Base-by-base conservation (phyloP, 2,888 invertebrate species). In the Tineola bisselliella region DNA sequence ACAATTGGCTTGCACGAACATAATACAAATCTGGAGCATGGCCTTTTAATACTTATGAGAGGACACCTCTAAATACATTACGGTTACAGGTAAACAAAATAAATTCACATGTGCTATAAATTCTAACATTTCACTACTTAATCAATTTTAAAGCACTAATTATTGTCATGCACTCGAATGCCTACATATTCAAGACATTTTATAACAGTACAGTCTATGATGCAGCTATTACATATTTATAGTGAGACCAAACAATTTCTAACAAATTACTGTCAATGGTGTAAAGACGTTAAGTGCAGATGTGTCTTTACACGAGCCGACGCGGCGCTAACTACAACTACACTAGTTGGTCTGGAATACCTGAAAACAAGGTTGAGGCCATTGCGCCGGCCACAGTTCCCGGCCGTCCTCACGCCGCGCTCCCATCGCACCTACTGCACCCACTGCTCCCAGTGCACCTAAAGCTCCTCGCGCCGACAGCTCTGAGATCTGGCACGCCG, bases 401-500 rank as follows among this genome's bases (percentile, higher is more conserved):
- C 73, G 38, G 38, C 38, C 38, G 8, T 15, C 48, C 48, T 18
- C 48, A 15, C 62, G 72, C 71, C 4, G 74, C 65, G 38, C 10
- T 44, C 44, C 44, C 3, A 44, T 44, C 25, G 38, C 3, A 4
- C 11, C 10, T 10, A 38, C 6, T 10, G 38, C 38, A 65, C 73
- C n/a, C 3, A 76, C n/a, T n/a, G n/a, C n/a, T 10, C 11, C 10
- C 38, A 38, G 38, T 10, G 38, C 38, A 65, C 73, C n/a, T 12
- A 76, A 59, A 57, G 38, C 61, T 19, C 62, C 59, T 56, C 25
- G 25, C 25, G 25, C 25, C 25, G 61, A 62, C 64, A 87, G 67
- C 69, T 89, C 90, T 54, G 89, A 89, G 68, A 91, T 91, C 75
- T 91, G 91, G 67, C 91, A 91, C 63, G 91, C 89, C 67, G 79